A percentile compares a stretch with the other conserved stretches of the same genome.
Evolutionary conservation across 2,888 invertebrate species (phyloP).

Genomic region (Pycnomerus fuliginosus): DNA sequence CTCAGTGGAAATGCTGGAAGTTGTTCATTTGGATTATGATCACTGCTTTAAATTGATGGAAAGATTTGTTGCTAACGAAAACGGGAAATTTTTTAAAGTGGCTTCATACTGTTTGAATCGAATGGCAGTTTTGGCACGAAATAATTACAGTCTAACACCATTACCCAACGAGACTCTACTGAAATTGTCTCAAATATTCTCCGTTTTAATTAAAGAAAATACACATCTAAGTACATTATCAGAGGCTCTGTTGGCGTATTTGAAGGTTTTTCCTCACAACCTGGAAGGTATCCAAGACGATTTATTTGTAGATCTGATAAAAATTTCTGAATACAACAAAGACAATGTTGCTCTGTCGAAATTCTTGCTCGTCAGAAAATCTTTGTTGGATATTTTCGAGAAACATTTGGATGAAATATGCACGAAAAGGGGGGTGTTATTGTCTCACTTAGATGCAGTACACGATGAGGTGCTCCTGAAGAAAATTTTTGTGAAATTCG

Average conservation of each 20-base stretch:
- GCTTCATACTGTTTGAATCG: conserved; percentile 32
- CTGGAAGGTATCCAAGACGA: conserved; percentile 55
- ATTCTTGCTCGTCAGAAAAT: conserved; percentile 59
- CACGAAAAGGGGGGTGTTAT: conserved; percentile 62
- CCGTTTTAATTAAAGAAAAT: conserved; percentile 25
- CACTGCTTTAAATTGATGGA: conserved; percentile 51
- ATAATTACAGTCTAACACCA: conserved; percentile 25
- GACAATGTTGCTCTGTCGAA: conserved; percentile 60
- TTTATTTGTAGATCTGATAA: conserved; percentile 58
- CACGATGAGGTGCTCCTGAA: conserved; percentile 55
- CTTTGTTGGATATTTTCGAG: conserved; percentile 53
- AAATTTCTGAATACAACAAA: conserved; percentile 57
- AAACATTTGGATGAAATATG: conserved; percentile 56
- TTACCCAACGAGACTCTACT: conserved; percentile 27
- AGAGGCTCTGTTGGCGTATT: conserved; percentile 57
- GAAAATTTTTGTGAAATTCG: conserved; percentile 61
- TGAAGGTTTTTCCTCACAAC: conserved; percentile 63
- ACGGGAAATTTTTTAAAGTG: conserved; percentile 16
- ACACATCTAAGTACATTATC: conserved; percentile 58
- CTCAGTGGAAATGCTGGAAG: conserved; percentile 52
- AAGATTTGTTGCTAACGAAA: conserved; percentile 7
- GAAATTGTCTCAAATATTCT: conserved; percentile 29
- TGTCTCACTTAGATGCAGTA: conserved; percentile 61
- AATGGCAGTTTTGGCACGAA: conserved; percentile 22
- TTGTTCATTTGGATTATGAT: conserved; percentile 44